These are phyloP conservation scores for Euplagia quadripunctaria DNA, from an alignment of 2,888 invertebrate genomes.

Conservation along the genomic window DNA sequence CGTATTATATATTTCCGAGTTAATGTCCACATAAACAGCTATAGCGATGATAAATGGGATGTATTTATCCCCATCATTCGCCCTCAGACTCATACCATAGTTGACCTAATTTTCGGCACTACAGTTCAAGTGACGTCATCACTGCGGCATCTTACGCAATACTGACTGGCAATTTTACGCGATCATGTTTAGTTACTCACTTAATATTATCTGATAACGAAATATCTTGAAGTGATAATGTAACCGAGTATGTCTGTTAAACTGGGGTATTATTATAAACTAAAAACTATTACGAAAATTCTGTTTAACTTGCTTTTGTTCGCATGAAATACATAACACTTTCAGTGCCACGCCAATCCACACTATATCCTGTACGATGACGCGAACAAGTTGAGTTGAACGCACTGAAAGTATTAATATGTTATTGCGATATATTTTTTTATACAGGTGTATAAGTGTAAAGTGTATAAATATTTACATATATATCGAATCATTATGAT, in stretches of 20 bases:
- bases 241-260: background rate
- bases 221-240: background rate
- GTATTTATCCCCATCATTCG: background rate
- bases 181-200: background rate
- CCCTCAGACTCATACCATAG: background rate
- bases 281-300: background rate
- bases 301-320: background rate
- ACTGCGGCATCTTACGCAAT: slow-evolving; percentile 15
- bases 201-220: background rate
- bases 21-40: background rate
- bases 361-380: too few relatives aligned
- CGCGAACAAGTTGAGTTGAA: too few relatives aligned
- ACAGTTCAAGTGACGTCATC: slow-evolving; percentile 11
- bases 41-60: background rate
- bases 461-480: too few relatives aligned
- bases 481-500: too few relatives aligned
- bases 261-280: background rate
- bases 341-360: too few relatives aligned
- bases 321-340: too few relatives aligned
- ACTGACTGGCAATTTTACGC: background rate
- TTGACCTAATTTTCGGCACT: slow-evolving; percentile 9
- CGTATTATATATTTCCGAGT: too few relatives aligned
- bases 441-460: too few relatives aligned
- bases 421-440: too few relatives aligned
- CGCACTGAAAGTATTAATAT: too few relatives aligned